These are phyloP conservation scores for Antheraea yamamai DNA, from an alignment of 2,888 invertebrate genomes.

Conservation along the genomic window DNA sequence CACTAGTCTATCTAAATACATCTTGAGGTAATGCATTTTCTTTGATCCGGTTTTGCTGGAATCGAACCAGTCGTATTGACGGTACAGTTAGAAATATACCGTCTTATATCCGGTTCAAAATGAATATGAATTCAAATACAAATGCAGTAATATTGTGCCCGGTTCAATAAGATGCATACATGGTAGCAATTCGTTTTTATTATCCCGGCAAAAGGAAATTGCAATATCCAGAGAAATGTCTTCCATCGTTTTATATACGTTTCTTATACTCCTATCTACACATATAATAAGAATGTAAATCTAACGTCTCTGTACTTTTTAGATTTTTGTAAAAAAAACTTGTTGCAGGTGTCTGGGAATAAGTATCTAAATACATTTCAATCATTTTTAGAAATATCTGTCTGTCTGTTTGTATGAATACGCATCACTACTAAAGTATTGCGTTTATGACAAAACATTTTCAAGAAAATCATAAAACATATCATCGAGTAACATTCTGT, in stretches of 20 bases:
- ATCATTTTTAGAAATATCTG: no score
- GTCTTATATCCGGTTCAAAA: not conserved
- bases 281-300: not conserved
- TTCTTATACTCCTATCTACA: not conserved
- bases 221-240: not conserved
- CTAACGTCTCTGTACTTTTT: no score
- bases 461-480: no score
- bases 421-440: no score
- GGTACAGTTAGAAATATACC: not conserved
- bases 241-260: not conserved
- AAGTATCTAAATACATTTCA: no score
- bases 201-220: constrained; percentile 6
- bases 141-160: constrained; percentile 9
- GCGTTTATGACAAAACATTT: no score
- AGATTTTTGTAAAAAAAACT: no score
- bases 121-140: not conserved
- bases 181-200: constrained; percentile 7
- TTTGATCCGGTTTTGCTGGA: not conserved
- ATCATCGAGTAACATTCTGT: no score
- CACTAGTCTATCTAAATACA: no score
- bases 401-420: no score
- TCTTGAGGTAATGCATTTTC: no score
- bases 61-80: not conserved
- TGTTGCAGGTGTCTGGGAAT: no score
- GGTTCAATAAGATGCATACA: constrained; percentile 13